Evolutionary conservation across 2,888 invertebrate species (phyloP), one percentile per base, ranked within the genome.

Genomic region (Napeogenes sylphis): DNA sequence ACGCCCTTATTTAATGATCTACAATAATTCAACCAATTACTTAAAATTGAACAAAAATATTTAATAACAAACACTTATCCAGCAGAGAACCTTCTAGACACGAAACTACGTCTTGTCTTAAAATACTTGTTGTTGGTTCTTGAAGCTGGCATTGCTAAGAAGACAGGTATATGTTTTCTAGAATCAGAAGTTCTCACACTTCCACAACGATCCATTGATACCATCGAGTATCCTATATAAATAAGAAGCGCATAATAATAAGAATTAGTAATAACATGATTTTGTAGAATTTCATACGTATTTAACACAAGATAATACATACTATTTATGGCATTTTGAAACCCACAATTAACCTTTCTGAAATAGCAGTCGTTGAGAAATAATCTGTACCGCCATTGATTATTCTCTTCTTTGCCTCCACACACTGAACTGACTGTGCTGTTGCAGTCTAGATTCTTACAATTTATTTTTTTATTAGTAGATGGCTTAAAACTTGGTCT

Each of bases 331-430:
- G 74, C 75, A 65, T 82, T 75, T 45, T 70, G 81, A 53, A 90
- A 86, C 0, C 70, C 80, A 53, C 90, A 90, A 30, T 89, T 90
- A 0, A 90, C 90, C 68, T 87, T 89, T 13, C 82, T 76, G 6
- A 82, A 88, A 45, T 72, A 89, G 54, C 90, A 90, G 0, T 85
- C 82, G 8, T 90, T 90, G 47, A 83, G 57, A 61, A 90, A 90
- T 8, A 87, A 14, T 56, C 90, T 77, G 54, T 81, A 81, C 60
- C 70, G 79, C 73, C 74, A 74, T 0, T 71, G 68, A 0, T 72
- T 75, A 42, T 79, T 73, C 0, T 84, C 79, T 0, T 75, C 56
- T 70, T 82, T 86, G 0, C 72, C 78, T 0, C 87, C 90, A 51
- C 90, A 90, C 0, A 87, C 62, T 0, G 85, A 75, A 0, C 73